Percentiles rank a stretch among this genome's conserved stretches.
Evolutionary conservation across 2,113 vertebrate genomes (phyloP).

Genomic region (Scortum barcoo): DNA sequence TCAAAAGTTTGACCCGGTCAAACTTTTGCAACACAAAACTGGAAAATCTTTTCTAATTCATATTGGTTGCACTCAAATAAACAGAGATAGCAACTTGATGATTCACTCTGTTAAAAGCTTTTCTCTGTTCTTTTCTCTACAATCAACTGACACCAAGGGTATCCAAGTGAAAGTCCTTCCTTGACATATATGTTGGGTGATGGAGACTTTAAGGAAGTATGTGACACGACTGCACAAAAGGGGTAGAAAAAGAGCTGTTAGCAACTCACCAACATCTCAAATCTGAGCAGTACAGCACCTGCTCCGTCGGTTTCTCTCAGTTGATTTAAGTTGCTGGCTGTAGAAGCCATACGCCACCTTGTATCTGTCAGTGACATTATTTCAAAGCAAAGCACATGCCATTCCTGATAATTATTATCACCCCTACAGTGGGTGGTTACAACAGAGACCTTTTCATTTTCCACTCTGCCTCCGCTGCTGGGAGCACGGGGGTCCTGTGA

Average conservation of each 20-base stretch:
- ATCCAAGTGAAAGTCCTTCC: neutral
- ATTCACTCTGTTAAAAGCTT: neutral
- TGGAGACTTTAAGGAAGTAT: neutral
- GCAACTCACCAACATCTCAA: neutral
- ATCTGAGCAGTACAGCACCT: neutral
- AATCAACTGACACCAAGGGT: neutral
- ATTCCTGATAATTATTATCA: constrained; percentile 33
- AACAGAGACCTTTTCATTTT: constrained; percentile 31
- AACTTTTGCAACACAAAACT: neutral
- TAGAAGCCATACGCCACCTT: neutral
- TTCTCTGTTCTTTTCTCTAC: neutral
- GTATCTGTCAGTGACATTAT: constrained; percentile 7
- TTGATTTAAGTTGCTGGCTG: neutral
- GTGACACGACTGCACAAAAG: neutral
- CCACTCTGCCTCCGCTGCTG: neutral
- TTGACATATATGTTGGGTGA: neutral
- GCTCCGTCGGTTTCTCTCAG: neutral
- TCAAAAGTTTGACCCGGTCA: too few species aligned
- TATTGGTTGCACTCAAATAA: neutral
- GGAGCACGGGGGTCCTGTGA: neutral
- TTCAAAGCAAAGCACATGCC: constrained; percentile 20
- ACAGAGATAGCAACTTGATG: neutral
- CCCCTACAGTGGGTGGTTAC: neutral
- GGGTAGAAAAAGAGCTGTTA: neutral
- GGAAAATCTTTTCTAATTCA: neutral